phyloP scores from a whole-genome alignment of 2,888 invertebrate genomes.

The Aporophyla nigra region DNA sequence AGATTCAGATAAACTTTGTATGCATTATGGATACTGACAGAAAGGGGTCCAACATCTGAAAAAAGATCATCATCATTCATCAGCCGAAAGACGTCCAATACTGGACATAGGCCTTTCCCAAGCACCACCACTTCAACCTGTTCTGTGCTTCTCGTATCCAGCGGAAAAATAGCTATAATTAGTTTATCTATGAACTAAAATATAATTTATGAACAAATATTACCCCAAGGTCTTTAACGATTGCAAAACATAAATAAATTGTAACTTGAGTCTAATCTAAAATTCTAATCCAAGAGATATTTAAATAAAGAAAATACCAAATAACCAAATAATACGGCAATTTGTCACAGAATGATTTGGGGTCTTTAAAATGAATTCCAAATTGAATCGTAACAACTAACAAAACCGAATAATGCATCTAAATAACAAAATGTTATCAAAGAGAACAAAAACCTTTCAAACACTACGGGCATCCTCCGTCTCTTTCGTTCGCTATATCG shows the following conservation, averaged over 20 bases:
- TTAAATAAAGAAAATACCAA: slow-evolving; percentile 60
- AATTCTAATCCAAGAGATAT: slow-evolving; percentile 56
- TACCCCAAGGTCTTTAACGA: slow-evolving; percentile 9
- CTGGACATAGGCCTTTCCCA: background rate
- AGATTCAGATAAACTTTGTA: background rate
- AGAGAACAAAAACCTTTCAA: slow-evolving; percentile 72
- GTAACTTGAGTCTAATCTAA: slow-evolving; percentile 42
- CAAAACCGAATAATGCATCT: slow-evolving; percentile 73
- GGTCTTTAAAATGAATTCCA: slow-evolving; percentile 71
- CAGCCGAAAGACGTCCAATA: background rate
- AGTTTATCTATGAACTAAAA: background rate
- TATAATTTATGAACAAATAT: background rate
- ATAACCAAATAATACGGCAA: slow-evolving; percentile 61
- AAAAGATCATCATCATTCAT: background rate
- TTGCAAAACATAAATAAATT: slow-evolving; percentile 27
- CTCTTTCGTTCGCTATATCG: slow-evolving; percentile 67
- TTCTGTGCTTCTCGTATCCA: background rate
- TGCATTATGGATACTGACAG: background rate
- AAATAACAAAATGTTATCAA: slow-evolving; percentile 76
- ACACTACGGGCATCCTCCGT: slow-evolving; percentile 60
- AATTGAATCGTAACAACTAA: slow-evolving; percentile 74
- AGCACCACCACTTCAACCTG: background rate
- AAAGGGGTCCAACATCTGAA: background rate
- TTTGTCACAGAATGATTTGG: slow-evolving; percentile 60
- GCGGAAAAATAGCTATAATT: background rate